A percentile compares a stretch with the other conserved stretches of the same genome.
phyloP scores from a whole-genome alignment of 2,888 invertebrate genomes.

The Metopia argyrocephala region DNA sequence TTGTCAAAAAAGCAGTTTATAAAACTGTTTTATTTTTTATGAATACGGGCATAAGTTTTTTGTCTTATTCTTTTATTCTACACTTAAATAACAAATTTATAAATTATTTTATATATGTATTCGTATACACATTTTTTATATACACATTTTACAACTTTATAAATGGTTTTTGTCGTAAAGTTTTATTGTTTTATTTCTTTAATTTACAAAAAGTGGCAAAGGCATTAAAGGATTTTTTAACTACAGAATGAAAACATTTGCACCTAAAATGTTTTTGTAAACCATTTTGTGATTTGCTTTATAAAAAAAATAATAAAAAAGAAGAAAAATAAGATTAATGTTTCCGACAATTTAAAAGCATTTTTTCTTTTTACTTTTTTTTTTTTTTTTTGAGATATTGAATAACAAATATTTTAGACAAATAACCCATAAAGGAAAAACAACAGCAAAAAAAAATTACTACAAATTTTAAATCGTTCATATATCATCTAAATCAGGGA shows the following conservation, averaged over 20 bases:
- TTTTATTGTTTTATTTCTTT: background rate
- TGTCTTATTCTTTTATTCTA: too few species aligned
- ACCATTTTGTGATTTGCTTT: conserved; percentile 52
- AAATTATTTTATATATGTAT: too few species aligned
- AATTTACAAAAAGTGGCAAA: background rate
- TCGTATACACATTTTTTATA: too few species aligned
- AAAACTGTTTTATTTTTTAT: too few species aligned
- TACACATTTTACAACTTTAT: too few species aligned
- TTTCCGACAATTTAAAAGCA: conserved; percentile 61
- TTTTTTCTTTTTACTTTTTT: too few species aligned
- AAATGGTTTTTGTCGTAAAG: background rate
- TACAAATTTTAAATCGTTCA: background rate
- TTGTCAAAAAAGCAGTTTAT: too few species aligned
- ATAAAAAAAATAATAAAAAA: background rate
- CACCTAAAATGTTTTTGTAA: conserved; percentile 48
- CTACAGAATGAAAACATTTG: conserved; percentile 24
- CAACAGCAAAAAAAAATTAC: background rate
- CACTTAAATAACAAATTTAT: too few species aligned
- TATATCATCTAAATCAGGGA: background rate
- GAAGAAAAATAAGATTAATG: conserved; percentile 59
- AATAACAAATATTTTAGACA: conserved; percentile 47
- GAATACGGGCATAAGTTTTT: too few species aligned
- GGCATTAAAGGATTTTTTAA: conserved; percentile 21
- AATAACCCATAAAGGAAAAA: too few species aligned
- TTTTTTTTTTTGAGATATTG: conserved; percentile 44